Evolutionary conservation across 2,888 invertebrate species (phyloP), one percentile per base, ranked within the genome.

Genomic region (Rhamnusium bicolor): DNA sequence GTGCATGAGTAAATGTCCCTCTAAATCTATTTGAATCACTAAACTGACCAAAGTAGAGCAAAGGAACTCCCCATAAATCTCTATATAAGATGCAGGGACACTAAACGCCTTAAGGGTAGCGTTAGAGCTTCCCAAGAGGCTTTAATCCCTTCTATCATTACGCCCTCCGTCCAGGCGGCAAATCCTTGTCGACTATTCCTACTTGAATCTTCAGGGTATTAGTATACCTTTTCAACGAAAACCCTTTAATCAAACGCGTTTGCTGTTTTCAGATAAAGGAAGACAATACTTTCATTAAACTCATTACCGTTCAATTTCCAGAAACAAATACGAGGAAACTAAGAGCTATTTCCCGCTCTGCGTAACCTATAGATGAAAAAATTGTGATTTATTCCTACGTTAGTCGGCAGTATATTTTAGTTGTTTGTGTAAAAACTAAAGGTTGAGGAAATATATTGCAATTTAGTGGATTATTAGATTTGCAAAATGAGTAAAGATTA

Each of bases 101-200:
- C 79, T 81, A 82, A 84, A 81, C 82, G 82, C 79, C 81, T 83
- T 83, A 81, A 76, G 83, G 82, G 82, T 76, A 80, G 79, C 80
- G 81, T 81, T 78, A 80, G 78, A 79, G 81, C 80, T 81, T 80
- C 82, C 82, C 72, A 72, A 77, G 81, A 81, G 83, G 77, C 77
- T 80, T 79, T 84, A 84, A 84, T 84, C 84, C 83, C 81, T 81
- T 81, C 81, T 82, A 84, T 85, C 84, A 84, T 84, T 85, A 84
- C 80, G 72, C 74, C 76, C 80, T 73, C 72, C 79, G 80, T 72
- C 79, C 80, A 76, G 71, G 78, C 83, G 79, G 78, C 81, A 80
- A 80, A 80, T 83, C 82, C 80, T 79, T 75, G 78, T 76, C 77
- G 79, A 80, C 80, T 78, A 81, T 76, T 77, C 73, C 75, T 73